Evolutionary conservation across 2,888 invertebrate species (phyloP), one percentile per base, ranked within the genome.

Genomic region (Capitulum mitella): DNA sequence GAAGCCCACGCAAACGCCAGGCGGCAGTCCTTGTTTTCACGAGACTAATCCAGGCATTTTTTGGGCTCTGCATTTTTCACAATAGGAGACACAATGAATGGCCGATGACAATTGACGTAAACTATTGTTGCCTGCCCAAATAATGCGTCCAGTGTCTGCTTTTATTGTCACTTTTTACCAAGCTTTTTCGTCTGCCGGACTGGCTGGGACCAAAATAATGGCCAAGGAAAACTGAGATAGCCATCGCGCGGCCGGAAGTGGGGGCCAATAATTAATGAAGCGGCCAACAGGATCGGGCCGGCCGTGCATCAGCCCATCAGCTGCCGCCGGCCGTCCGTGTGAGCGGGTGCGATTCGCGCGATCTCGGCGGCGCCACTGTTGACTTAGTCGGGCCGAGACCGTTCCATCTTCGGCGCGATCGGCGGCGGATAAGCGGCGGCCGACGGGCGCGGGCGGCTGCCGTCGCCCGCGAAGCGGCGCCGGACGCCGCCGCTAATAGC

Each of bases 151-250:
- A 16, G 70, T 40, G 70, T 70, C 70, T 40, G 37, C 70, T 6
- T 40, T 70, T 40, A 37, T 40, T 26, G 70, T 26, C 70, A 10
- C 19, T 70, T 70, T 70, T 70, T 70, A 26, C 37, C 26, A 6
- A 26, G 26, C 70, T 70, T 70, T 70, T 70, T 70, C 70, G 37
- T 26, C 26, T 8, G 22, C 26, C 26, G 26, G 70, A 40, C 70
- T 70, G 37, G 40, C 70, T 37, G 70, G 37, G 40, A 70, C 70
- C 70, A 70, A 70, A 70, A 70, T 70, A 70, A 70, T 70, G 70
- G 70, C 70, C 70, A 70, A 70, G 70, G 70, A 70, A 40, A 70
- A 40, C 37, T 26, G 10, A 19, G 70, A 70, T 70, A 70, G 70
- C 70, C 70, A 70, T 70, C 70, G 70, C 22, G 8, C 8, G 26